These are phyloP conservation scores for Cyprinodon brontotheroides DNA, from an alignment of 2,113 vertebrate species.

Conservation along the genomic window DNA sequence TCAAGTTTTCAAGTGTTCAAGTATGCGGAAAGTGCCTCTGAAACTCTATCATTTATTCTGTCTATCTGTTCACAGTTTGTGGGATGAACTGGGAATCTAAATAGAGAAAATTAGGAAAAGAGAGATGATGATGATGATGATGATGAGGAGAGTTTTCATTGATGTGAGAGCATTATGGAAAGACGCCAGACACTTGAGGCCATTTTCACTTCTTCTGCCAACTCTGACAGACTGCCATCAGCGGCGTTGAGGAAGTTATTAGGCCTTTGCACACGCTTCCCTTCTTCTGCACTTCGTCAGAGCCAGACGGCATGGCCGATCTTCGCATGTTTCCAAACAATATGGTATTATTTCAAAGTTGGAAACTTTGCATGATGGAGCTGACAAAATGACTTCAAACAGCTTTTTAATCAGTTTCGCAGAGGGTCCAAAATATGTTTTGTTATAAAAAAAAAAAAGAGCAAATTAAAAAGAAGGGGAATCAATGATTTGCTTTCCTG, in stretches of 20 bases:
- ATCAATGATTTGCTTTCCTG: conserved; percentile 57
- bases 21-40: not conserved
- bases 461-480: conserved; percentile 36
- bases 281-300: conserved; percentile 60
- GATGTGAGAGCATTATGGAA: conserved; percentile 68
- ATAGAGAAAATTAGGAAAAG: conserved; percentile 46
- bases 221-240: conserved; percentile 73
- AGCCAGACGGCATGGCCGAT: conserved; percentile 53
- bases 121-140: conserved; percentile 59
- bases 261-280: conserved; percentile 48
- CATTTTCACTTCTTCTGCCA: conserved; percentile 76
- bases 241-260: conserved; percentile 63
- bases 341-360: conserved; percentile 73
- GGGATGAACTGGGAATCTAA: conserved; percentile 35
- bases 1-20: no score
- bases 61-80: not conserved
- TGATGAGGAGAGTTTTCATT: conserved; percentile 50
- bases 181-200: conserved; percentile 75
- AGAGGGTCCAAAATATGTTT: conserved; percentile 59
- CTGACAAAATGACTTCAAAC: conserved; percentile 66
- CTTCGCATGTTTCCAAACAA: conserved; percentile 70
- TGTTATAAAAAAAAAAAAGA: conserved; percentile 62
- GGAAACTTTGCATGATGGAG: conserved; percentile 68
- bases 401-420: conserved; percentile 50
- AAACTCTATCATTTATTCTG: conserved; percentile 8